Percentiles rank a stretch among this genome's conserved stretches.
Conservation (phyloP, 2,113 vertebrate species). For the Toxostoma redivivum region DNA sequence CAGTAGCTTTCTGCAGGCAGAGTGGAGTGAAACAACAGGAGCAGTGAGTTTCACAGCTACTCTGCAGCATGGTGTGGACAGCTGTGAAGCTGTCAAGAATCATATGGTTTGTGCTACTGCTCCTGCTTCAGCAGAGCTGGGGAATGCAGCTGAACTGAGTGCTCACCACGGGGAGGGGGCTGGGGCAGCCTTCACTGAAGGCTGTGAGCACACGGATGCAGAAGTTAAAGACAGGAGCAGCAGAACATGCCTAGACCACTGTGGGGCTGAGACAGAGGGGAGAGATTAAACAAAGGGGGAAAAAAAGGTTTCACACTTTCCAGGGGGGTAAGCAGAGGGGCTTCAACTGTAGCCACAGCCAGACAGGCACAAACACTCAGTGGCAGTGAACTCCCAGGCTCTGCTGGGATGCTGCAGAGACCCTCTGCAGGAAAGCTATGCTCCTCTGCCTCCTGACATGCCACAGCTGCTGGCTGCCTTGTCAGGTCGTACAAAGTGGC, state of each 20-base stretch:
- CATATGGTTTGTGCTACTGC: constrained; percentile 2
- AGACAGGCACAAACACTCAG: neutral
- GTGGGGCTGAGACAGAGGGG: neutral
- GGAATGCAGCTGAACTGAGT: neutral
- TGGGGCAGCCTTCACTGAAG: neutral
- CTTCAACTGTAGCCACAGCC: neutral
- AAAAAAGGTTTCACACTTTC: neutral
- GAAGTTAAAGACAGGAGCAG: neutral
- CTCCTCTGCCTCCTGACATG: neutral
- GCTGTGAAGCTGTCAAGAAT: constrained; percentile 36
- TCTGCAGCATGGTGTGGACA: neutral
- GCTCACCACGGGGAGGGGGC: rapidly evolving
- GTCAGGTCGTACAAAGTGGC: neutral
- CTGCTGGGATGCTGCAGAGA: neutral
- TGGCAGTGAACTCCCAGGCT: too few relatives aligned
- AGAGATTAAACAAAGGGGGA: neutral
- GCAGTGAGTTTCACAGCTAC: constrained; percentile 34
- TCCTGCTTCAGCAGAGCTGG: constrained; percentile 25
- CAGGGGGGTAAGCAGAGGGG: neutral
- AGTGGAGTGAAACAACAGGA: constrained; percentile 13
- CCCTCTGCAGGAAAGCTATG: neutral
- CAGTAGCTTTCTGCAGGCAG: neutral
- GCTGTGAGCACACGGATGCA: neutral
- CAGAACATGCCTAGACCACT: neutral
- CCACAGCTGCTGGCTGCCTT: neutral